phyloP scores from a whole-genome alignment of 2,797 vertebrate species.

The Sebastes iracundus region DNA sequence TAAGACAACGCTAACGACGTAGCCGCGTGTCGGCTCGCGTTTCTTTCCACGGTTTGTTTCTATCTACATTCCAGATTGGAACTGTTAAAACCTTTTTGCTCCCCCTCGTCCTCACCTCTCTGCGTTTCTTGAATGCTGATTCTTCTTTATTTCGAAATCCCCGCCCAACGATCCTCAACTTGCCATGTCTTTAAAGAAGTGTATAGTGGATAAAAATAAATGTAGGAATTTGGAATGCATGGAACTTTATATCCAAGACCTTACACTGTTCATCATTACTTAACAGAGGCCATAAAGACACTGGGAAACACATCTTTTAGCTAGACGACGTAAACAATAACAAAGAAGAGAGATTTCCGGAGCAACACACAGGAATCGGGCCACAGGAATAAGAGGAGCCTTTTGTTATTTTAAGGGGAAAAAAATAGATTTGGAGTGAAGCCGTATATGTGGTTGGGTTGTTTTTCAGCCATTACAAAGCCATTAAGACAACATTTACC shows the following conservation, averaged over 20 bases:
- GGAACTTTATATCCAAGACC: slow-evolving; percentile 92
- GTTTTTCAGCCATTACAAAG: slow-evolving; percentile 82
- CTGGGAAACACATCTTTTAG: slow-evolving; percentile 63
- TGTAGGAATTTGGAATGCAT: slow-evolving; percentile 77
- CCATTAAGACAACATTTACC: slow-evolving; percentile 85
- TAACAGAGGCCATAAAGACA: slow-evolving; percentile 91
- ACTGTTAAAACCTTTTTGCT: slow-evolving; percentile 58
- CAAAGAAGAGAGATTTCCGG: slow-evolving; percentile 46
- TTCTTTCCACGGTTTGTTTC: slow-evolving; percentile 68
- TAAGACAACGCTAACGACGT: slow-evolving; percentile 26
- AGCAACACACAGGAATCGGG: slow-evolving; percentile 60
- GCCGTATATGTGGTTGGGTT: slow-evolving; percentile 61
- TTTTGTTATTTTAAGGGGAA: slow-evolving; percentile 19
- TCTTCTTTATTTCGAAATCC: slow-evolving; percentile 51
- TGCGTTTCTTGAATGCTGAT: slow-evolving; percentile 78
- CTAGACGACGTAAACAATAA: slow-evolving; percentile 47
- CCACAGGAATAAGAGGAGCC: slow-evolving; percentile 46
- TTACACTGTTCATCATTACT: slow-evolving; percentile 94
- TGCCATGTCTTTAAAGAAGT: slow-evolving; percentile 76
- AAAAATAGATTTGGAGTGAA: slow-evolving; percentile 13
- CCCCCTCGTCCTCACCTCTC: slow-evolving; percentile 48
- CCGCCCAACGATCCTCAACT: slow-evolving; percentile 40
- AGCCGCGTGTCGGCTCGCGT: slow-evolving; percentile 19
- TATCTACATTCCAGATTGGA: slow-evolving; percentile 89
- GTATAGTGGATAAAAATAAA: slow-evolving; percentile 60